These are phyloP conservation scores for Lutraria lutraria DNA, from an alignment of 2,888 invertebrate genomes.

Conservation along the genomic window DNA sequence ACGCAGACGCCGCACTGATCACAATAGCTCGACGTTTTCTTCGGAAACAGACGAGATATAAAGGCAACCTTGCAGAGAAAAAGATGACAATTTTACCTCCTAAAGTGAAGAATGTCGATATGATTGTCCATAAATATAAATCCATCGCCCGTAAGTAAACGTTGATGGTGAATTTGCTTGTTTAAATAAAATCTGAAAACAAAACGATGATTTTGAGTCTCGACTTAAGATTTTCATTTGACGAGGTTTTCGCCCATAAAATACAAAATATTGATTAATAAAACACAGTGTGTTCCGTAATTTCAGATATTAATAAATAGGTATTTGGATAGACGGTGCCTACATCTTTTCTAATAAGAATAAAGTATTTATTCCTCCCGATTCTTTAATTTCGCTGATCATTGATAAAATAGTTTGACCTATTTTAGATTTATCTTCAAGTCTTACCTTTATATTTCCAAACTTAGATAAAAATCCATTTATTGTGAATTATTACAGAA, in stretches of 20 bases:
- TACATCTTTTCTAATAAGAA: too few relatives aligned
- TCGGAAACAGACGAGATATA: too few relatives aligned
- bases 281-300: background rate
- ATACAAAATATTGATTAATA: background rate
- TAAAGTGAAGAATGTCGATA: background rate
- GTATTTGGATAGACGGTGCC: background rate
- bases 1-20: too few relatives aligned
- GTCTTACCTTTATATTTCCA: background rate
- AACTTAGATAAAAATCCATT: background rate
- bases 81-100: background rate
- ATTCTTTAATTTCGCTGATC: too few relatives aligned
- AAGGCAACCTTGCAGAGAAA: too few relatives aligned
- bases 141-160: too few relatives aligned
- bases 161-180: too few relatives aligned
- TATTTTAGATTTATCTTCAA: background rate
- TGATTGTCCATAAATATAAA: background rate
- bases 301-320: background rate
- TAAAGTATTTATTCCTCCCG: too few relatives aligned
- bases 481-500: background rate
- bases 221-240: background rate
- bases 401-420: too few relatives aligned
- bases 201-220: background rate
- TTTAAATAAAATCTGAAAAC: background rate
- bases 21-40: too few relatives aligned
- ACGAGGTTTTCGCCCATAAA: background rate